Evolutionary conservation across 1,140 invertebrate genomes (phyloP), one percentile per base, ranked within the genome.

Genomic region (Solenopsis fugax): DNA sequence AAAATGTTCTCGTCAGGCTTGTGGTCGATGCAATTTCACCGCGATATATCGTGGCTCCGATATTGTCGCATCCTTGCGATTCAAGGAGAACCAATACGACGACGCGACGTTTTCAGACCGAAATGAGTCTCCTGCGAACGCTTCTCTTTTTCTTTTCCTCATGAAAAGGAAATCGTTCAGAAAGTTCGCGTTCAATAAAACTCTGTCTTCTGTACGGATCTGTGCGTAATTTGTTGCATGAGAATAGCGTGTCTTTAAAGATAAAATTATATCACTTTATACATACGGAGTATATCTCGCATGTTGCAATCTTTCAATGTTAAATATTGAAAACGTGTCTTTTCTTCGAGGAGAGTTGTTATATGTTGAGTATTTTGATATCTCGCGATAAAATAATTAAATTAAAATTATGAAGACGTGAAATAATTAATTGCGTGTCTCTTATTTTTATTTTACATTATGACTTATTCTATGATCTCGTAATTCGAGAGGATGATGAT

Each of bases 1-100:
- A 81, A 75, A 89, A 69, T 58, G 24, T 65, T 34, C 56, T 60
- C 64, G 60, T 64, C 45, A 85, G 62, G 4, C 65, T 18, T 4
- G 13, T 56, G 50, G 88, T 75, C 34, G 76, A 75, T 82, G 73
- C 78, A 54, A 69, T 87, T 76, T 64, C 71, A 29, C 13, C 50
- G 29, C 71, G 62, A 86, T 58, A 60, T 67, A 78, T 60, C 34
- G 50, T 24, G 56, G 18, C 29, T 56, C 12, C 67, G 41, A 85
- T 77, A 72, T 85, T 85, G 60, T 41, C 29, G 50, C 16, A 29
- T 45, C 41, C 16, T 29, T 54, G 64, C 64, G 13, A 41, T 12
- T 37, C 54, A 41, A 73, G 48, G n/a, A 65, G 34, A 56, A 78
- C 64, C 29, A 24, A 69, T 37, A 34, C 18, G 45, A 69, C 16